Base-by-base conservation (phyloP, 2,113 vertebrate genomes). In the Xenopus borealis region DNA sequence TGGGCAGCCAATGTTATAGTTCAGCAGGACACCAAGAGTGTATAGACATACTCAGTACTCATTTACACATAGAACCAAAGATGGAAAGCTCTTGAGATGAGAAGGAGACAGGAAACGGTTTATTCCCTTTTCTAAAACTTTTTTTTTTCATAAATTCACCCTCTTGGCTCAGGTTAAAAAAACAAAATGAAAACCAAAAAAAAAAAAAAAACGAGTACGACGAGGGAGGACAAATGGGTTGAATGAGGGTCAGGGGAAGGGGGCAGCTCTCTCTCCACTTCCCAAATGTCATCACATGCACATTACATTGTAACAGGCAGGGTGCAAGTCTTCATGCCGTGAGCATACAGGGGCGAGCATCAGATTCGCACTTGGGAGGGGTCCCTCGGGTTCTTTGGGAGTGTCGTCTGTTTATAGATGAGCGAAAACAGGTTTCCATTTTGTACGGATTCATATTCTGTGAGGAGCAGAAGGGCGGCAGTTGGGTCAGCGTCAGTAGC, bases 271-370 rank as follows among this genome's bases (percentile, higher is more conserved):
- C 61, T 70, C 59, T 76, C 66, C 67, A 69, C 73, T 76, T 76
- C 58, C 73, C 59, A 33, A 76, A 69, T 76, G 74, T 76, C 74
- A 70, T 76, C 74, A 68, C 73, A 76, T 76, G 74, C 74, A 76
- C 62, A 76, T 76, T 76, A 76, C 74, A 70, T n/a, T 62, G 74
- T 76, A 76, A 76, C 74, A 76, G 69, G 74, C 74, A 76, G 74
- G 74, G 67, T 76, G 74, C 74, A 76, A 76, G 62, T 69, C 74
- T 75, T 76, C 74, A 76, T 76, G 74, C 74, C 74, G 46, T 76
- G 67, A 76, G 74, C 74, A 76, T 70, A 76, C 74, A 76, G 66
- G 74, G 72, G 74, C 61, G 66, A 63, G 66, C 55, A 59, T 76
- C 74, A 64, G 59, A 59, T 76, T 76, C 67, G 61, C 66, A 76